Conservation (phyloP, 1,140 invertebrate genomes). For the fruit fly (Drosophila melanogaster) region DNA sequence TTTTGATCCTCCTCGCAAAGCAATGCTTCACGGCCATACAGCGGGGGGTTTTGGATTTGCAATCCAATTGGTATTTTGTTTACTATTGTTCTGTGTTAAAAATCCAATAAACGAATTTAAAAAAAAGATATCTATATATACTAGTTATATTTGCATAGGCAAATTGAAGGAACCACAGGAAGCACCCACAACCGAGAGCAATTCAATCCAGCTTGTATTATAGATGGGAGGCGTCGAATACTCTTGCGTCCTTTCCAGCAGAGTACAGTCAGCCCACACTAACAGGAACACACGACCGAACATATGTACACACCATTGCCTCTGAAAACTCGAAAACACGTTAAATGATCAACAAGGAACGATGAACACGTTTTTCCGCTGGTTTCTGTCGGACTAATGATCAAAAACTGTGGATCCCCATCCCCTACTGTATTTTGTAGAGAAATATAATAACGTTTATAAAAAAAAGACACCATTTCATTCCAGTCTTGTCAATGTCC, state of each 20-base stretch:
- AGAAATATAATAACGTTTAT: not conserved
- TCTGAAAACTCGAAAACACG: slow-evolving; percentile 12
- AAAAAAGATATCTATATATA: too few relatives aligned
- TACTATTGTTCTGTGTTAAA: too few relatives aligned
- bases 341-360: slow-evolving; percentile 6
- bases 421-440: slow-evolving; percentile 2
- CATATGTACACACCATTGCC: slow-evolving; percentile 45
- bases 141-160: slow-evolving; percentile 68
- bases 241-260: not conserved
- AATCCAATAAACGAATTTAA: too few relatives aligned
- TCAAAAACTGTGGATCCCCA: not conserved
- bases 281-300: slow-evolving; percentile 18
- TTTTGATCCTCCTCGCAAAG: too few relatives aligned
- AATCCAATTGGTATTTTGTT: too few relatives aligned
- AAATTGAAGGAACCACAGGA: slow-evolving; percentile 35
- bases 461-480: not conserved
- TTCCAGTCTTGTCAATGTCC: not conserved
- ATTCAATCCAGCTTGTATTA: slow-evolving; percentile 50
- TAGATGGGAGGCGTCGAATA: slow-evolving; percentile 5
- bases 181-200: slow-evolving; percentile 16
- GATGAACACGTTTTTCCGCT: slow-evolving; percentile 2
- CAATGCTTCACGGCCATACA: too few relatives aligned
- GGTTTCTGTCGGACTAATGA: slow-evolving; percentile 1
- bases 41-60: too few relatives aligned
- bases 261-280: slow-evolving; percentile 42